A percentile compares a stretch with the other conserved stretches of the same genome.
phyloP scores from a whole-genome alignment of 2,888 invertebrate species.

The Lasioglossum malachurum region DNA sequence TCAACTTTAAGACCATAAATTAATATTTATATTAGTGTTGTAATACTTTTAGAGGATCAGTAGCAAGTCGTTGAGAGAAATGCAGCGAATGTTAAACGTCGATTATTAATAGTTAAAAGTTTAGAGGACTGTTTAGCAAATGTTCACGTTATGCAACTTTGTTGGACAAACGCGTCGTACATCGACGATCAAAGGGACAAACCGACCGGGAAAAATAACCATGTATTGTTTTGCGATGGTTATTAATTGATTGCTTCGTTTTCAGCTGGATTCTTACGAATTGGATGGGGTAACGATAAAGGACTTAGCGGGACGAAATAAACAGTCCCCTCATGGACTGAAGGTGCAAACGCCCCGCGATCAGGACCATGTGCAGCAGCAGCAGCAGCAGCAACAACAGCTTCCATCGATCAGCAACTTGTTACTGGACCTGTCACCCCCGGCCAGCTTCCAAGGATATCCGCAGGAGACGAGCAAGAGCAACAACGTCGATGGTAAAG shows the following conservation, averaged over 20 bases:
- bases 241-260: not conserved
- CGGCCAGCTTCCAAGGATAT: constrained; percentile 63
- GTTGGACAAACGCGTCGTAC: not conserved
- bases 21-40: too few species aligned
- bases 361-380: constrained; percentile 52
- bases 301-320: constrained; percentile 62
- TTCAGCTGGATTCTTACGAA: constrained; percentile 74
- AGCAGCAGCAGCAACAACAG: constrained; percentile 57
- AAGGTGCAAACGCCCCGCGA: constrained; percentile 59
- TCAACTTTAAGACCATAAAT: too few species aligned
- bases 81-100: too few species aligned
- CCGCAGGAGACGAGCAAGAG: constrained; percentile 63
- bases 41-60: too few species aligned
- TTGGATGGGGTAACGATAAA: constrained; percentile 66
- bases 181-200: not conserved
- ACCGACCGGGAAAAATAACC: not conserved
- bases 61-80: too few species aligned
- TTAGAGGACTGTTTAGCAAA: not conserved
- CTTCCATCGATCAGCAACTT: constrained; percentile 79
- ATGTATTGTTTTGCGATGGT: not conserved
- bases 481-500: constrained; percentile 62
- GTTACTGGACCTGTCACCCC: constrained; percentile 75
- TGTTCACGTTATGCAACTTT: not conserved
- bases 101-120: not conserved
- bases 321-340: constrained; percentile 59